phyloP scores from a whole-genome alignment of 2,113 vertebrate species.

The Indicator indicator region DNA sequence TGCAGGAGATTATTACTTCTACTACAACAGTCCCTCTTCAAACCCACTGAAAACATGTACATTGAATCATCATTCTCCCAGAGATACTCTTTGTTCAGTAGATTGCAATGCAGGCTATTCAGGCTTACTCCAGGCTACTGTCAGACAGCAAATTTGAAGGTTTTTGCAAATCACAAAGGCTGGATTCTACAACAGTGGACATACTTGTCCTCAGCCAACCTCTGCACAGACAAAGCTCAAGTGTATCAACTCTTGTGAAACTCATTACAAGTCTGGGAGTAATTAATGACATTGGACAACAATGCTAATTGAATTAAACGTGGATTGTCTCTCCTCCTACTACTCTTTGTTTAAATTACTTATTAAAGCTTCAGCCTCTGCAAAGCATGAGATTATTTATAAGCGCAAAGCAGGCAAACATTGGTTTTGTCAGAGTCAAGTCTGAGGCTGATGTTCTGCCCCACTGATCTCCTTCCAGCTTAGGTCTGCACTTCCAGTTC shows the following conservation, averaged over 20 bases:
- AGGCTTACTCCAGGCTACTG: conserved; percentile 45
- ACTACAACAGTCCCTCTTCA: conserved; percentile 18
- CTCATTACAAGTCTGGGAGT: neutral
- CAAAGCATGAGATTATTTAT: neutral
- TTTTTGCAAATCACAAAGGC: conserved; percentile 38
- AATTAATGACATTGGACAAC: conserved; percentile 21
- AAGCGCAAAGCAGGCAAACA: neutral
- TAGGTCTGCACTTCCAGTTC: neutral
- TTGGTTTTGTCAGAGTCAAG: neutral
- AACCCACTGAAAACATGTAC: neutral
- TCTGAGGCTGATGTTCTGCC: neutral
- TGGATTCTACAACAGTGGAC: conserved; percentile 34
- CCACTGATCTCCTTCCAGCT: neutral
- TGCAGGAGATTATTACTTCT: conserved; percentile 41
- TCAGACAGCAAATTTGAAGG: conserved; percentile 12
- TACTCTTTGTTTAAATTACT: neutral
- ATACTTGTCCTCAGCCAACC: conserved; percentile 3
- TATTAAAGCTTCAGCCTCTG: neutral
- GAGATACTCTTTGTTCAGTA: neutral
- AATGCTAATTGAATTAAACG: conserved; percentile 47
- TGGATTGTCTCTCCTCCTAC: neutral
- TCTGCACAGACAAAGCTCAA: conserved; percentile 29
- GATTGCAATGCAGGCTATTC: neutral
- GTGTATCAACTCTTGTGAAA: conserved; percentile 19
- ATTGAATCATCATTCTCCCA: neutral